Percentiles rank a stretch among this genome's conserved stretches.
phyloP scores from a whole-genome alignment of 2,888 invertebrate genomes.

The Caradrina clavipalpis region DNA sequence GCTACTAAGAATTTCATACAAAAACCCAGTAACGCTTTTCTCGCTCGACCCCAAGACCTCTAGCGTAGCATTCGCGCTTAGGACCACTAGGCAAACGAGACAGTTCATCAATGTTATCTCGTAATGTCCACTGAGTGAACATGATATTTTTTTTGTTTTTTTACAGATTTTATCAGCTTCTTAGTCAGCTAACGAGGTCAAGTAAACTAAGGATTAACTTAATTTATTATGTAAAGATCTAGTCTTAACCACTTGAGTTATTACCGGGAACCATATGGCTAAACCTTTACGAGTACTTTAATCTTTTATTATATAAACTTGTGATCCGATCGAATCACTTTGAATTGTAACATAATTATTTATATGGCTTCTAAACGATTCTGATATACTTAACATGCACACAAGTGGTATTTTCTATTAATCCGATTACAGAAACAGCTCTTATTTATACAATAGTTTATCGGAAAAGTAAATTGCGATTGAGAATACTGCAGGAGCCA shows the following conservation, averaged over 20 bases:
- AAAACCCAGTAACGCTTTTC: too few relatives aligned
- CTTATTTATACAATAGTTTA: slow-evolving; percentile 10
- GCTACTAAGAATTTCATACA: too few relatives aligned
- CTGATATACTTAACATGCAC: slow-evolving; percentile 39
- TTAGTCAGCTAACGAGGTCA: neutral
- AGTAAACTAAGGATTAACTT: neutral
- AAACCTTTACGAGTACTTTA: neutral
- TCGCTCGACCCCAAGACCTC: too few relatives aligned
- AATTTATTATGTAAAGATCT: neutral
- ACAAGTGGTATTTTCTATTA: slow-evolving; percentile 17
- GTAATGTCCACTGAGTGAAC: neutral
- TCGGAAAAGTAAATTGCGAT: neutral
- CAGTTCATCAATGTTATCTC: neutral
- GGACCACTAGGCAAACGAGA: too few relatives aligned
- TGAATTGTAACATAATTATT: slow-evolving; percentile 27
- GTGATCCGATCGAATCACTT: slow-evolving; percentile 22
- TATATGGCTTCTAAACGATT: slow-evolving; percentile 46
- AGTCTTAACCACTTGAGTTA: neutral
- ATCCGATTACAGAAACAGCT: slow-evolving; percentile 19
- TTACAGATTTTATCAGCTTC: neutral
- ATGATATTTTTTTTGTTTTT: neutral
- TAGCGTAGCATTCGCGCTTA: too few relatives aligned
- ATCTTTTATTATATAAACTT: slow-evolving; percentile 8
- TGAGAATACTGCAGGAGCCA: neutral
- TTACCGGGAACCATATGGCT: neutral